These are phyloP conservation scores for Trachelipus rathkii DNA, from an alignment of 1,140 invertebrate genomes.

Conservation along the genomic window DNA sequence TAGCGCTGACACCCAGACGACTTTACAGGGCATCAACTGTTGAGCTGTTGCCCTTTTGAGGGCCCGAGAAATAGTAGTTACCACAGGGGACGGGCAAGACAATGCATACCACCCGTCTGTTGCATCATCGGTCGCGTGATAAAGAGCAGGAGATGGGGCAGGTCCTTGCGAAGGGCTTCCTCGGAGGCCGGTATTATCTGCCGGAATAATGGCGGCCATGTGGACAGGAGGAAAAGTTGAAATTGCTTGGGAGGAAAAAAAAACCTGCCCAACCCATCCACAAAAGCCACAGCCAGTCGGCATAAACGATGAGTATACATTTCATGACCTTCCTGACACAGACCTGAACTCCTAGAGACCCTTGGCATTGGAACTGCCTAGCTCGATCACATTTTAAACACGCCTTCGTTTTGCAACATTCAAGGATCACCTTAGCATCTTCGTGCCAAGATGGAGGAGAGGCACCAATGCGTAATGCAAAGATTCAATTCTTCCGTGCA, in stretches of 20 bases:
- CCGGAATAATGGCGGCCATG: background rate
- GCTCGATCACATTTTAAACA: background rate
- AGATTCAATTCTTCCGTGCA: too few species aligned
- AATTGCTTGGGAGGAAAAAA: background rate
- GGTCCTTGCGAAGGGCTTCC: background rate
- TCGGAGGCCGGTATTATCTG: background rate
- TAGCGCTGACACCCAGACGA: background rate
- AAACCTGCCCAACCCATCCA: too few species aligned
- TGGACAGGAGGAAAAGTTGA: too few species aligned
- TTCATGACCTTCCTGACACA: conserved; percentile 26
- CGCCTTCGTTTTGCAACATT: too few species aligned
- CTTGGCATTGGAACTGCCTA: conserved; percentile 25
- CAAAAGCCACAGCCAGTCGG: background rate
- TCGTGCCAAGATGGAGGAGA: too few species aligned
- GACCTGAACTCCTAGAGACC: conserved; percentile 38
- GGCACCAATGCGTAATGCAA: too few species aligned
- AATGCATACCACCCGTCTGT: too few species aligned
- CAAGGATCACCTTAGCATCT: too few species aligned
- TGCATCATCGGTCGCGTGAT: too few species aligned
- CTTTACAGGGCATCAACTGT: background rate
- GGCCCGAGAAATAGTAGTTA: background rate
- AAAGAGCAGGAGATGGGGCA: too few species aligned
- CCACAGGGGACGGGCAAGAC: background rate
- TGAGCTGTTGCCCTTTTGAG: background rate
- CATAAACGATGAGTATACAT: too few species aligned